Conservation (phyloP, 2,797 vertebrate species). For the Propithecus perrieri region DNA sequence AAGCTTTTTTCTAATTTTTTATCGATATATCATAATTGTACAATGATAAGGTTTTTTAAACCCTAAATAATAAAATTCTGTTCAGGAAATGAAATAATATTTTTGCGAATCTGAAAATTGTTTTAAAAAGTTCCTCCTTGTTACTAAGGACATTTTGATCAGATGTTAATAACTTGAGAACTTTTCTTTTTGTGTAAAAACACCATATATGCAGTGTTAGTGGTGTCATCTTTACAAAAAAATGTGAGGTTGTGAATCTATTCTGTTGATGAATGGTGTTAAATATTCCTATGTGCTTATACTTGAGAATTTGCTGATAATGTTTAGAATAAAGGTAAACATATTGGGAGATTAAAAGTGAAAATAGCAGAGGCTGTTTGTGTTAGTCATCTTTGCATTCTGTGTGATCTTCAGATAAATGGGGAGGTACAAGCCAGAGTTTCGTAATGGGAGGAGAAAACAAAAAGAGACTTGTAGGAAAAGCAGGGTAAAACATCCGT, state of each 20-base stretch:
- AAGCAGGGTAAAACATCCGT: background rate
- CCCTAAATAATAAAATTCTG: background rate
- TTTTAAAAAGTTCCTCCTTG: background rate
- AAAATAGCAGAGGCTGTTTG: background rate
- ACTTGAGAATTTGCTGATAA: background rate
- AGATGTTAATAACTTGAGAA: background rate
- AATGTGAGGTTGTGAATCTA: accelerated
- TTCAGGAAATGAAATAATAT: background rate
- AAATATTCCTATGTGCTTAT: accelerated
- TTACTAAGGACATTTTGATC: background rate
- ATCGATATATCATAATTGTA: background rate
- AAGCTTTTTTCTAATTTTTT: background rate
- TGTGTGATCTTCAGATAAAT: accelerated
- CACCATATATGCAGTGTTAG: accelerated
- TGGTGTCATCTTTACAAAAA: background rate
- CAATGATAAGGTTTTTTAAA: background rate
- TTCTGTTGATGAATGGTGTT: background rate
- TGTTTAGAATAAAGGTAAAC: background rate
- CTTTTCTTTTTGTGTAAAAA: background rate
- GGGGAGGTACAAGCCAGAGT: background rate
- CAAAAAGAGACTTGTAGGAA: background rate
- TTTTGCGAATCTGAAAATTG: background rate
- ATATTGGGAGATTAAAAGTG: background rate
- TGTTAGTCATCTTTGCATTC: background rate
- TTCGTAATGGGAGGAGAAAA: background rate